phyloP scores from a whole-genome alignment of 2,888 invertebrate species.

The Trachelus troglodyta region DNA sequence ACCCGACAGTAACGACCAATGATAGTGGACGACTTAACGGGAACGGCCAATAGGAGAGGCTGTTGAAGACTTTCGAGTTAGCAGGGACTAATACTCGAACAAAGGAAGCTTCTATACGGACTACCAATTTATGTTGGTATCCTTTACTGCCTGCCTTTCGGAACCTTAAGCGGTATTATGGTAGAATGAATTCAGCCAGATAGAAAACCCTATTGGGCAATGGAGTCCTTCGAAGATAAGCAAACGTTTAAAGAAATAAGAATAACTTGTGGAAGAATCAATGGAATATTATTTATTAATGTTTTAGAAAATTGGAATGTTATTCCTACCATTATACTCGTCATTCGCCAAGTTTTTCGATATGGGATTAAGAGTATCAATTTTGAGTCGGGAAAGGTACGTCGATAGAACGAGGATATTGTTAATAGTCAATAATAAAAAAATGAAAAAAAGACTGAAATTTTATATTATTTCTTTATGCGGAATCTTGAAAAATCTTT shows the following conservation, averaged over 20 bases:
- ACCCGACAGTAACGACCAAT: conserved; percentile 29
- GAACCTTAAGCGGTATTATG: conserved; percentile 21
- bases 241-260: not conserved
- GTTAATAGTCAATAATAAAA: not conserved
- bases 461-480: not conserved
- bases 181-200: conserved; percentile 5
- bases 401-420: not conserved
- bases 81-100: conserved; percentile 13
- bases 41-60: conserved; percentile 24
- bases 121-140: conserved; percentile 23
- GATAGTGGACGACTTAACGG: conserved; percentile 41
- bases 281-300: not conserved
- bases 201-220: not conserved
- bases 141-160: conserved; percentile 24
- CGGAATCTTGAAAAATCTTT: not conserved
- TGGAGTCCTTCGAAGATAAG: not conserved
- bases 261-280: not conserved
- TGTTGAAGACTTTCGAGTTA: not conserved
- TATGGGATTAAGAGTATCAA: not conserved
- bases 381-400: not conserved
- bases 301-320: not conserved
- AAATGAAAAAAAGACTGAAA: not conserved
- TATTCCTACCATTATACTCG: not conserved
- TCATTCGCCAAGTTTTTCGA: not conserved
- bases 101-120: conserved; percentile 23